Conservation (phyloP, 2,888 invertebrate species). For the Callyntrura guangdongensis region DNA sequence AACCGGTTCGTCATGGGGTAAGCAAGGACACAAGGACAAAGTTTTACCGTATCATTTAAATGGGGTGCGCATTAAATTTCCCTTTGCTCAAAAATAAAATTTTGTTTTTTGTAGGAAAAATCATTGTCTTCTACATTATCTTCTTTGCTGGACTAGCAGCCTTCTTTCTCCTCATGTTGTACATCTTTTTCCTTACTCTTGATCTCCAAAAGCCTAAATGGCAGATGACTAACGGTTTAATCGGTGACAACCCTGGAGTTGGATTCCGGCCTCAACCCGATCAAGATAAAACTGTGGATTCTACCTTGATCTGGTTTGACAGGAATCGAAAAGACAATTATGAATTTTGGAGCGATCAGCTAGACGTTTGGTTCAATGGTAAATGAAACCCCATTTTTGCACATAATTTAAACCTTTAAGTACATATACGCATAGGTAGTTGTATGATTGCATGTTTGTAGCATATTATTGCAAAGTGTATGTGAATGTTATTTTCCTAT, state of each 20-base stretch:
- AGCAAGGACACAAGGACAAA: constrained; percentile 86
- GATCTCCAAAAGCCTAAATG: constrained; percentile 91
- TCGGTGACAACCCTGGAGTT: constrained; percentile 96
- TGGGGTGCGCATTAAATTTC: background rate
- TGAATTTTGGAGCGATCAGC: constrained; percentile 92
- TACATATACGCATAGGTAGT: constrained; percentile 86
- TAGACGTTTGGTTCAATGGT: constrained; percentile 93
- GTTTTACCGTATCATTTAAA: background rate
- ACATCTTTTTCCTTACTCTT: constrained; percentile 96
- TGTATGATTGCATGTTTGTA: background rate
- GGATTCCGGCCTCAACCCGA: constrained; percentile 98
- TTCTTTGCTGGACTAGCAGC: constrained; percentile 97
- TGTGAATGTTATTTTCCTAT: background rate
- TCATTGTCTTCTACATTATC: constrained; percentile 97
- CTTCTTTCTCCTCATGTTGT: constrained; percentile 97
- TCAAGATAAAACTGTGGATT: constrained; percentile 96
- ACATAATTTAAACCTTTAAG: constrained; percentile 1
- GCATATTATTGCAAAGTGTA: background rate
- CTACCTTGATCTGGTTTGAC: constrained; percentile 98
- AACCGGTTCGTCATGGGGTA: constrained; percentile 97
- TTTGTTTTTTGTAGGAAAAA: constrained; percentile 91
- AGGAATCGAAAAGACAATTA: constrained; percentile 89
- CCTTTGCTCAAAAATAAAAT: constrained; percentile 2
- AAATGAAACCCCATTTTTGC: constrained; percentile 86
- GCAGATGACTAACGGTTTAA: constrained; percentile 94